Evolutionary conservation across 2,888 invertebrate species (phyloP), one percentile per base, ranked within the genome.

Genomic region (Meteorus cinctellus): DNA sequence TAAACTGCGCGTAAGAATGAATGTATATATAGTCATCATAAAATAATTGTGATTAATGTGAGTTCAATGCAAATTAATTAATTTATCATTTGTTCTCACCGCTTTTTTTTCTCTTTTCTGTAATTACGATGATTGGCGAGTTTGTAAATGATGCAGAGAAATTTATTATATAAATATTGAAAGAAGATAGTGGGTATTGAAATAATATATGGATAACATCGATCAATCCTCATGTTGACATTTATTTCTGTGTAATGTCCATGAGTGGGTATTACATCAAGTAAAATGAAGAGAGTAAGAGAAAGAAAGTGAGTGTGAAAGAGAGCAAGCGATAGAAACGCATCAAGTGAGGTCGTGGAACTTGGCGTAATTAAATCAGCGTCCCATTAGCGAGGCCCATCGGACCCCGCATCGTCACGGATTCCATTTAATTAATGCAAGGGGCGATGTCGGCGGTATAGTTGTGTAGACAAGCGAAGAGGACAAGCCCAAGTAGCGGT

Each of bases 381-480:
- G 82, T 81, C 79, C 84, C 84, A 85, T 87, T 87, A 87, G 82
- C 82, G 78, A 77, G 76, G 79, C 81, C 80, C 82, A 83, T 84
- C 82, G 82, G 84, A 79, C 78, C 80, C 80, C 81, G 80, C 83
- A 81, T 83, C 83, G 83, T 84, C 84, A 84, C 82, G 83, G 83
- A 84, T 84, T 82, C 81, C 82, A 82, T 84, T 82, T 85, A 86
- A 88, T 87, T 87, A 87, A 86, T 86, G 83, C 84, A 81, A 81
- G 80, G 81, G 81, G 82, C 81, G 81, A 81, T 78, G 82, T 80
- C 79, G 82, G 80, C 78, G 76, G 80, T 77, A 78, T 68, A 71
- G 69, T 76, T 72, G 72, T 76, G 68, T 78, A 77, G 79, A 80
- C 80, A 78, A 78, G 75, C 75, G 77, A 77, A 80, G 79, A 77